Percentiles rank a stretch among this genome's conserved stretches.
These are phyloP conservation scores for Castor canadensis DNA, from an alignment of 2,113 vertebrate genomes.

Conservation along the genomic window DNA sequence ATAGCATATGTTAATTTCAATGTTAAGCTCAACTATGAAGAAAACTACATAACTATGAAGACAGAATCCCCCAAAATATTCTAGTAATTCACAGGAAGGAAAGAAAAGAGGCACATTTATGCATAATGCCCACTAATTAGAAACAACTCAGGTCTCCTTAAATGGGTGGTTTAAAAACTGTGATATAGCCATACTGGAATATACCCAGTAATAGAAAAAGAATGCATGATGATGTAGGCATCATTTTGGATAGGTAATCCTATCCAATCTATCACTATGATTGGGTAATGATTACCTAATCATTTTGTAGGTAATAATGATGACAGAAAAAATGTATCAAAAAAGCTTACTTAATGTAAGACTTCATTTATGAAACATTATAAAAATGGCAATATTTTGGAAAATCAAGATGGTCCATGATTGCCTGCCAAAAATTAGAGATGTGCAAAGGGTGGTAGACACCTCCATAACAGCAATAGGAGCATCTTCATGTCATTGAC, in stretches of 20 bases:
- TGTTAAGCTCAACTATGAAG: background rate
- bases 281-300: no score
- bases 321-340: background rate
- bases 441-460: rapidly evolving
- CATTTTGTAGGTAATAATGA: background rate
- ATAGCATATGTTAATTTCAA: background rate
- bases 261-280: no score
- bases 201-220: background rate
- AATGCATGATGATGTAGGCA: background rate
- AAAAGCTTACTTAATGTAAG: background rate
- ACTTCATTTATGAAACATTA: background rate
- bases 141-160: background rate
- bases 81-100: background rate
- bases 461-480: background rate
- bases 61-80: background rate
- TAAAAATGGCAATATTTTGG: background rate
- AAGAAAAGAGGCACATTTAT: background rate
- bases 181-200: background rate
- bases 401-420: background rate
- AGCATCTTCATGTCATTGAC: background rate
- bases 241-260: background rate
- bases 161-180: background rate
- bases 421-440: background rate
- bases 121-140: background rate
- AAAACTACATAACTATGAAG: background rate